Percentiles rank a stretch among this genome's conserved stretches.
Evolutionary conservation across 2,797 vertebrate species (phyloP).

Genomic region (Pterois miles): DNA sequence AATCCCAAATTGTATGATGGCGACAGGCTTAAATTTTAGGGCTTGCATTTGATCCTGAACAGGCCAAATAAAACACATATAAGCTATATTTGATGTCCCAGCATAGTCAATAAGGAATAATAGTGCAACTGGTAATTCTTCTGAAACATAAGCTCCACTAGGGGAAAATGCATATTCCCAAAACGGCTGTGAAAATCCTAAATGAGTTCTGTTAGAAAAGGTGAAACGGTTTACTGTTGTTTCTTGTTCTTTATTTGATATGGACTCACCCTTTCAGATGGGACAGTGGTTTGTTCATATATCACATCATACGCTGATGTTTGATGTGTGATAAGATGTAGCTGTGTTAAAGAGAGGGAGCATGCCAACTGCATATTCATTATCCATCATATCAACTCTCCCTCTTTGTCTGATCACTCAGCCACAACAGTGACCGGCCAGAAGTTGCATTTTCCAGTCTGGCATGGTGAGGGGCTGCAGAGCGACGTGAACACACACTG

Average conservation of each 20-base stretch:
- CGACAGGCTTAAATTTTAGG: not conserved
- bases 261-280: not conserved
- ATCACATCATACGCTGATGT: slow-evolving; percentile 1
- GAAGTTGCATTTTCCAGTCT: slow-evolving; percentile 70
- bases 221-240: not conserved
- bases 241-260: not conserved
- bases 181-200: not conserved
- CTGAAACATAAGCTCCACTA: fast-evolving
- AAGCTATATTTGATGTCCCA: not conserved
- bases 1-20: not conserved
- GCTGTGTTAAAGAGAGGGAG: slow-evolving; percentile 11
- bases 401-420: slow-evolving; percentile 60
- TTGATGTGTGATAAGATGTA: slow-evolving; percentile 20
- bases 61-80: not conserved
- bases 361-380: slow-evolving; percentile 37
- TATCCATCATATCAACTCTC: slow-evolving; percentile 35
- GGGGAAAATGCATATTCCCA: not conserved
- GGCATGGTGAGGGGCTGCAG: slow-evolving; percentile 55
- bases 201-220: not conserved
- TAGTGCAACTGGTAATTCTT: not conserved
- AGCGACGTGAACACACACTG: slow-evolving; percentile 68
- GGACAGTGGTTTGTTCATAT: not conserved
- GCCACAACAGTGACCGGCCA: slow-evolving; percentile 60
- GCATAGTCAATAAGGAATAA: not conserved
- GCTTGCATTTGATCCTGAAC: not conserved